Evolutionary conservation across 2,888 invertebrate species (phyloP).

Genomic region (Physocephala rufipes): DNA sequence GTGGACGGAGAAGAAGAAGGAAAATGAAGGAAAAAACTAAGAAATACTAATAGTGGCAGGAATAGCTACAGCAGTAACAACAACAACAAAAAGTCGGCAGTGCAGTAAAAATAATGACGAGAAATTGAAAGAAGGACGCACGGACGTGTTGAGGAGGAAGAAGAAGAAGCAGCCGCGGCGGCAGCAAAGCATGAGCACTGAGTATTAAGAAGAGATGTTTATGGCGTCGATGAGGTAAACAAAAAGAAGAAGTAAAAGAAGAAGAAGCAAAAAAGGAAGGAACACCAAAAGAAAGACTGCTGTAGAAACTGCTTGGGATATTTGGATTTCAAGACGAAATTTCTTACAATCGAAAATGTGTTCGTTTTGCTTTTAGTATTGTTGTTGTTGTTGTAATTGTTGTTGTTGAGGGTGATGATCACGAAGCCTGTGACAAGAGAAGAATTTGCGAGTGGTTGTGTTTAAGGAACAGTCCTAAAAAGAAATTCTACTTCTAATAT

Average conservation of each 20-base stretch:
- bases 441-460: not conserved
- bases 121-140: not conserved
- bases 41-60: not conserved
- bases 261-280: constrained; percentile 1
- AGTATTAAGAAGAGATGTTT: too few species aligned
- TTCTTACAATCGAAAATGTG: constrained; percentile 21
- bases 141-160: constrained; percentile 1
- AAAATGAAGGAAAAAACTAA: too few species aligned
- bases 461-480: constrained; percentile 15
- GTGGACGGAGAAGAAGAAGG: too few species aligned
- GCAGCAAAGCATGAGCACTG: not conserved
- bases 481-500: not conserved
- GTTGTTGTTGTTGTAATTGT: constrained; percentile 14
- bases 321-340: constrained; percentile 32
- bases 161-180: constrained; percentile 13
- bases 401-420: not conserved
- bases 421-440: not conserved
- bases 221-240: not conserved
- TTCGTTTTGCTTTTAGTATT: not conserved
- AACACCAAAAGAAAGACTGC: constrained; percentile 1
- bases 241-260: not conserved
- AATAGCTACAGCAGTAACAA: not conserved
- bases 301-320: constrained; percentile 28
- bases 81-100: not conserved
- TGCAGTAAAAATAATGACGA: not conserved